Conservation (phyloP, 2,113 vertebrate species). For the Trachemys scripta region DNA sequence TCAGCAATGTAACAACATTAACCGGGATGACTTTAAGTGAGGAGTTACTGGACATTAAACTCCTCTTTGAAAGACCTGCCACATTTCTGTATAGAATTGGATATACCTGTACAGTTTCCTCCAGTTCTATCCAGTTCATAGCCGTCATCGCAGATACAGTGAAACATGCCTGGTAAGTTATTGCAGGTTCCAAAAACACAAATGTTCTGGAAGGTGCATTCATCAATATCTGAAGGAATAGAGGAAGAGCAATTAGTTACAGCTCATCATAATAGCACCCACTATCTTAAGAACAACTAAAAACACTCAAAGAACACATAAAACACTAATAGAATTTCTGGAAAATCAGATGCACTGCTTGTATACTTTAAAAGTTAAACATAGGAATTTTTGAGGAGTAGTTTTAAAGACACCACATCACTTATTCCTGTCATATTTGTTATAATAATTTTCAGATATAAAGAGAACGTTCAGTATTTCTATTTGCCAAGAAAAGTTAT, state of each 20-base stretch:
- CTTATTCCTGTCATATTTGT: background rate
- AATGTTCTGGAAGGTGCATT: conserved; percentile 88
- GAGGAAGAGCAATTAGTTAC: background rate
- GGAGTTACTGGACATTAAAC: background rate
- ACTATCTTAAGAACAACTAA: background rate
- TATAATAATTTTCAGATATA: background rate
- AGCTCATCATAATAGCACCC: background rate
- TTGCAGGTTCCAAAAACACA: conserved; percentile 89
- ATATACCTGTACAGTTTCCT: conserved; percentile 88
- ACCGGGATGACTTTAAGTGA: no score
- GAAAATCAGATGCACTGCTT: background rate
- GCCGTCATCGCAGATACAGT: conserved; percentile 87
- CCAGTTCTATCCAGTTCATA: conserved; percentile 86
- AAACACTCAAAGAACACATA: background rate
- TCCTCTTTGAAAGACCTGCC: background rate
- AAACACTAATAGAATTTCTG: background rate
- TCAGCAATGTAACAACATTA: no score
- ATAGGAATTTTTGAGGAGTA: background rate
- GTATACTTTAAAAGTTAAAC: background rate
- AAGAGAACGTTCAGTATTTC: background rate
- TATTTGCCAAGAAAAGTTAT: background rate
- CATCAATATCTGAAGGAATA: conserved; percentile 84
- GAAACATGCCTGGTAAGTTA: conserved; percentile 89
- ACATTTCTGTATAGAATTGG: background rate
- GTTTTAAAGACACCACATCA: background rate